Conservation (phyloP, 2,888 invertebrate genomes). For the Alentia gelatinosa region DNA sequence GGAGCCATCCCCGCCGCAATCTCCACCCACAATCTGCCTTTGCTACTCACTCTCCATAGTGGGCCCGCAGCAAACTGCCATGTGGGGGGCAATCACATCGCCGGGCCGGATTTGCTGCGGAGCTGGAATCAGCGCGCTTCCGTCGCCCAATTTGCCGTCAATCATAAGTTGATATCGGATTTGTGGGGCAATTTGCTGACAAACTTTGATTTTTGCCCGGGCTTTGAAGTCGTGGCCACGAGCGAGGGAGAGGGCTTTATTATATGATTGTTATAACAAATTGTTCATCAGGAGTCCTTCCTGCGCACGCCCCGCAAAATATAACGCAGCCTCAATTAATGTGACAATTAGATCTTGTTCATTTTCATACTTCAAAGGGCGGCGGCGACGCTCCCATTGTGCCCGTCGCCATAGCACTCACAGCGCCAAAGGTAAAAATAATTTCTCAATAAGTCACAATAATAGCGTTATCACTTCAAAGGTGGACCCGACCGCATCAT, state of each 20-base stretch:
- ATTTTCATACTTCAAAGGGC: slow-evolving; percentile 49
- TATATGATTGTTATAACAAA: slow-evolving; percentile 54
- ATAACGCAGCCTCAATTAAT: slow-evolving; percentile 42
- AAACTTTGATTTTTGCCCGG: slow-evolving; percentile 29
- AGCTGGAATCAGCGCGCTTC: slow-evolving; percentile 44
- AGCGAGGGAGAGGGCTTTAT: background rate
- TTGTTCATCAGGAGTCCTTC: slow-evolving; percentile 41
- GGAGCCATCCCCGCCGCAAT: background rate
- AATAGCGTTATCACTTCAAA: slow-evolving; percentile 56
- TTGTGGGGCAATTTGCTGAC: slow-evolving; percentile 33
- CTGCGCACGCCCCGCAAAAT: background rate
- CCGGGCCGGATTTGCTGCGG: slow-evolving; percentile 34
- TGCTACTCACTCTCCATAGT: background rate
- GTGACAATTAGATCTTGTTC: slow-evolving; percentile 48
- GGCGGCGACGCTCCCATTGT: background rate
- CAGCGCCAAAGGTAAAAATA: slow-evolving; percentile 55
- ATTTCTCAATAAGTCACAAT: slow-evolving; percentile 54
- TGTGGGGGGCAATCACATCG: slow-evolving; percentile 42
- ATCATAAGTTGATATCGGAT: slow-evolving; percentile 54
- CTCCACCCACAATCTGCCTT: background rate
- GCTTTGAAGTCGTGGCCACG: background rate
- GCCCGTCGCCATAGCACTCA: background rate
- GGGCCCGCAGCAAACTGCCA: slow-evolving; percentile 1
- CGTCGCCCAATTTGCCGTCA: slow-evolving; percentile 39
- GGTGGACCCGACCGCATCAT: background rate